Base-by-base conservation (phyloP, 2,113 vertebrate genomes). In the Pangasianodon hypophthalmus region DNA sequence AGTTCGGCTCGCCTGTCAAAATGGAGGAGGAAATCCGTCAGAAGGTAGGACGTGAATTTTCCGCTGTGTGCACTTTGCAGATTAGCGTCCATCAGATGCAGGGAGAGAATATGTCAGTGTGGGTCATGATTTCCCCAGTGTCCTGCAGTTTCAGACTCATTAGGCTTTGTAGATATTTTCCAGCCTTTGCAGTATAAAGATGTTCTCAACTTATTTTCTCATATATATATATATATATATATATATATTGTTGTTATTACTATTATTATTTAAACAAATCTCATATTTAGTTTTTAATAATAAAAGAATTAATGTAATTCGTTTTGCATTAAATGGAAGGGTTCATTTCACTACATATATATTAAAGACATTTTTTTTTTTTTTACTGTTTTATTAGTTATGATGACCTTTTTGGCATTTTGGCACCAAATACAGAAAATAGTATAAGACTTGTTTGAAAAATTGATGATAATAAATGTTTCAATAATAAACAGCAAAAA, bases 21-120 rank as follows among this genome's bases (percentile, higher is more conserved):
- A 98, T 99, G 98, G 98, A 99, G 92, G 98, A 98, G 94, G 97
- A 99, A 95, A 99, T 99, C 92, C 96, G 98, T 32, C 97, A 98
- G 87, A 98, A 98, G 95, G 98, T 99, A 96, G 91, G 94, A 11
- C 85, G 29, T 46, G n/a, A 37, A 77, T 58, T 77, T 44, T 50
- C 46, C 32, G 2, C 4, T 3, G 32, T 5, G 6, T 41, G 60
- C 21, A 50, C 50, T 87, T 29, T 87, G 32, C 21, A 73, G 85
- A 69, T 69, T 69, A 54, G 21, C 6, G 11, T 69, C 79, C 48
- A n/a, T 54, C 79, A 81, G 13, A n/a, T 52, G 79, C 79, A 54
- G 26, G 6, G 32, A 19, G 14, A 81, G 50, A 54, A 54, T 2
- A 32, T 81, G 13, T 81, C 50, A 82, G 6, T 54, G 16, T 6